Evolutionary conservation across 2,797 vertebrate genomes (phyloP).

Genomic region (Danio albolineatus): DNA sequence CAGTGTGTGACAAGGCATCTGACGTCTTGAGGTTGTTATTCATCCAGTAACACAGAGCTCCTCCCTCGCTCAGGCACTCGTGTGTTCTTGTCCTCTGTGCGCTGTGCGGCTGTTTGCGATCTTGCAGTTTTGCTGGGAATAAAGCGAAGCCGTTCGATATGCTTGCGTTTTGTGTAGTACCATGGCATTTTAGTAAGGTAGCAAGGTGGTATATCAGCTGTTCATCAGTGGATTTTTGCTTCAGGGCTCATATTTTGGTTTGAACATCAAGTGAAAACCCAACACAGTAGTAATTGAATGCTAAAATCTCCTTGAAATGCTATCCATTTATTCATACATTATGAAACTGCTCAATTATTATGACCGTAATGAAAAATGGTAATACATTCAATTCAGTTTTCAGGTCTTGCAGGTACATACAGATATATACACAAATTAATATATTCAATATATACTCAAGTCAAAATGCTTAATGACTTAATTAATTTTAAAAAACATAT

Average conservation of each 20-base stretch:
- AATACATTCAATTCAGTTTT: neutral
- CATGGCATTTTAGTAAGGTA: neutral
- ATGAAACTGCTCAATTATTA: neutral
- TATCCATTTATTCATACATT: neutral
- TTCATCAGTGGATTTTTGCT: neutral
- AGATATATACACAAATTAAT: no score
- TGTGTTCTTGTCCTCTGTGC: slow-evolving; percentile 46
- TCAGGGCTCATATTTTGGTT: neutral
- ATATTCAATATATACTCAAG: no score
- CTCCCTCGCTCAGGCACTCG: slow-evolving; percentile 41
- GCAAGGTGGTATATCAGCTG: neutral
- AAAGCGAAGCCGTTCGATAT: slow-evolving; percentile 7
- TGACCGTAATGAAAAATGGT: neutral
- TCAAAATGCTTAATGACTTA: no score
- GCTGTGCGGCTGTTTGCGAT: slow-evolving; percentile 55
- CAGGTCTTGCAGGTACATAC: no score
- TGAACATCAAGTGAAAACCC: neutral
- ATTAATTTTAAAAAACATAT: no score
- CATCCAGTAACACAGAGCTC: slow-evolving; percentile 52
- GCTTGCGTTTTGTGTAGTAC: neutral
- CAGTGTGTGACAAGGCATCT: slow-evolving; percentile 55
- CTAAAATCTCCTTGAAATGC: neutral
- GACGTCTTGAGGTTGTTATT: slow-evolving; percentile 59
- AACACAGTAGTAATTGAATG: neutral
- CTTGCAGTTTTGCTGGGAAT: slow-evolving; percentile 47